Percentiles rank a stretch among this genome's conserved stretches.
Evolutionary conservation across 2,888 invertebrate species (phyloP).

Genomic region (Ormyrus labotus): DNA sequence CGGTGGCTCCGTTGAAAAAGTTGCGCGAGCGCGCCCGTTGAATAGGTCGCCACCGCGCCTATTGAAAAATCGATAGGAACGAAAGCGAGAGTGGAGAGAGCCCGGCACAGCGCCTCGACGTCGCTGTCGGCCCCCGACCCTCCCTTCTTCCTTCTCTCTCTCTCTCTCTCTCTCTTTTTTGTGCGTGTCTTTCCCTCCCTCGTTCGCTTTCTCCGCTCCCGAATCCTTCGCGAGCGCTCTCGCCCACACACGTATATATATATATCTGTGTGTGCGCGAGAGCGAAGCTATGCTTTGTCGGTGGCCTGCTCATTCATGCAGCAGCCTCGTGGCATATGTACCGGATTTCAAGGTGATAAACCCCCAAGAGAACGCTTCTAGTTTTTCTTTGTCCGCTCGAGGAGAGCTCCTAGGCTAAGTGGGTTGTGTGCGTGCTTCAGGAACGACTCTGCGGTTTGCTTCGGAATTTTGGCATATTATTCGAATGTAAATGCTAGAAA

Average conservation of each 20-base stretch:
- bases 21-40: slow-evolving; percentile 49
- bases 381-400: not conserved
- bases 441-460: not conserved
- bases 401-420: no score
- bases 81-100: slow-evolving; percentile 66
- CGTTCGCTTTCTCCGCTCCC: not conserved
- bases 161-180: slow-evolving; percentile 14
- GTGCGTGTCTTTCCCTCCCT: slow-evolving; percentile 19
- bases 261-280: not conserved
- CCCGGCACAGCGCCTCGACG: not conserved
- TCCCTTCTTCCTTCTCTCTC: slow-evolving; percentile 16
- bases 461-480: not conserved
- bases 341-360: slow-evolving; percentile 40
- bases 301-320: slow-evolving; percentile 12
- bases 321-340: slow-evolving; percentile 14
- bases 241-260: no score
- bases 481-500: no score
- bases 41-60: slow-evolving; percentile 63
- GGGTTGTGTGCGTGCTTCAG: not conserved
- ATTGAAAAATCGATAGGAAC: slow-evolving; percentile 73
- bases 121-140: slow-evolving; percentile 17
- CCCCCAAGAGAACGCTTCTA: slow-evolving; percentile 4
- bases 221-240: no score
- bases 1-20: slow-evolving; percentile 26
- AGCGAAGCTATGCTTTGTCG: slow-evolving; percentile 12